A percentile compares a stretch with the other conserved stretches of the same genome.
phyloP scores from a whole-genome alignment of 2,888 invertebrate species.

The Serripes groenlandicus region DNA sequence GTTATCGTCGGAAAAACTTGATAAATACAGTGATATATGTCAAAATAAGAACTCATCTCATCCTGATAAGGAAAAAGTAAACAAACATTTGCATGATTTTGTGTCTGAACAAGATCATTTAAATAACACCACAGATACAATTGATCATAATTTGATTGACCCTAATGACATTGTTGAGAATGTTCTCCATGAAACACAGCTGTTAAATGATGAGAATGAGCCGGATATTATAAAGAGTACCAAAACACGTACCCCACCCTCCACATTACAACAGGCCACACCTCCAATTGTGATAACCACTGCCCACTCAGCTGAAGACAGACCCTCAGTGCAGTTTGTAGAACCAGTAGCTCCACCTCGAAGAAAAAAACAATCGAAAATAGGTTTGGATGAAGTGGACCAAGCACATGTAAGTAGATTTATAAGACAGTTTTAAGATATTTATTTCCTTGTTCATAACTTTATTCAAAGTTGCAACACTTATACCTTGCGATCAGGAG shows the following conservation, averaged over 20 bases:
- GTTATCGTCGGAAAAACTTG: background rate
- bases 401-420: background rate
- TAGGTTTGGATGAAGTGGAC: conserved; percentile 5
- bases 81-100: conserved; percentile 62
- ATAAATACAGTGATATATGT: conserved; percentile 52
- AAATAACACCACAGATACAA: conserved; percentile 15
- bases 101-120: conserved; percentile 28
- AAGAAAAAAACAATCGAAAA: conserved; percentile 78
- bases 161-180: conserved; percentile 73
- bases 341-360: conserved; percentile 80
- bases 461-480: too few species aligned
- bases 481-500: too few species aligned
- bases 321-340: conserved; percentile 2
- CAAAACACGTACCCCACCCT: conserved; percentile 87
- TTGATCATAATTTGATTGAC: conserved; percentile 57
- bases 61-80: conserved; percentile 65
- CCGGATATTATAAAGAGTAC: conserved; percentile 98
- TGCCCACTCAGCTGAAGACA: background rate
- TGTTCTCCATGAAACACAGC: conserved; percentile 74
- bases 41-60: conserved; percentile 61
- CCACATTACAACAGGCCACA: conserved; percentile 11
- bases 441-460: too few species aligned
- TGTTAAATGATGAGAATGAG: conserved; percentile 87
- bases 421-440: too few species aligned
- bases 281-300: background rate